A percentile compares a stretch with the other conserved stretches of the same genome.
phyloP scores from a whole-genome alignment of 2,797 vertebrate genomes.

The Pagetopsis macropterus region DNA sequence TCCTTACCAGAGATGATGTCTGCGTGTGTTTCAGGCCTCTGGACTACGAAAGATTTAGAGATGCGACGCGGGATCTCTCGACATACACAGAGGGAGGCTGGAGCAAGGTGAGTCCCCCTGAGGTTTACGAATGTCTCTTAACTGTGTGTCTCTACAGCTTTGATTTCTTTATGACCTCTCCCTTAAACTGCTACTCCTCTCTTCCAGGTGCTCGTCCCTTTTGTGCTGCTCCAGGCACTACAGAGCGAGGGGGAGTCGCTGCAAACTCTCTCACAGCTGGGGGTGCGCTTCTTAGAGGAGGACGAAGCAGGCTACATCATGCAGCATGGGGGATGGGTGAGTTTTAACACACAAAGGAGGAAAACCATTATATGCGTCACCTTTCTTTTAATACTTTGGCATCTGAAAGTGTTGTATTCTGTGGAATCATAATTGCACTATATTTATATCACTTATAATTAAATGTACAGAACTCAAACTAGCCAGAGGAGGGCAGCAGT shows the following conservation, averaged over 20 bases:
- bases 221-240: constrained; percentile 90
- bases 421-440: not conserved
- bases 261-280: constrained; percentile 83
- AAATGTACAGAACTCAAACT: not conserved
- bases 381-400: not conserved
- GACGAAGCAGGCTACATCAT: constrained; percentile 87
- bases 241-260: constrained; percentile 83
- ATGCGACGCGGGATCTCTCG: constrained; percentile 80
- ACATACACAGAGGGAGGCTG: constrained; percentile 87
- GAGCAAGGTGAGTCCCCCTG: constrained; percentile 86
- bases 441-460: not conserved
- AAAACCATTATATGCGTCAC: not conserved
- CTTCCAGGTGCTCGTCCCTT: constrained; percentile 89
- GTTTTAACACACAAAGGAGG: constrained; percentile 42
- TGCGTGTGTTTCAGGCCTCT: constrained; percentile 85
- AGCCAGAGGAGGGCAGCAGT: constrained; percentile 61
- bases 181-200: not conserved
- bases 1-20: not conserved
- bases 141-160: not conserved
- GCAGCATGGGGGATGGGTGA: constrained; percentile 97
- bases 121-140: not conserved
- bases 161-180: not conserved
- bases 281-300: constrained; percentile 90
- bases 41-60: constrained; percentile 88
- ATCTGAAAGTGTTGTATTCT: not conserved